A percentile compares a stretch with the other conserved stretches of the same genome.
Evolutionary conservation across 2,113 vertebrate species (phyloP).

Genomic region (Cephalophus harveyi): DNA sequence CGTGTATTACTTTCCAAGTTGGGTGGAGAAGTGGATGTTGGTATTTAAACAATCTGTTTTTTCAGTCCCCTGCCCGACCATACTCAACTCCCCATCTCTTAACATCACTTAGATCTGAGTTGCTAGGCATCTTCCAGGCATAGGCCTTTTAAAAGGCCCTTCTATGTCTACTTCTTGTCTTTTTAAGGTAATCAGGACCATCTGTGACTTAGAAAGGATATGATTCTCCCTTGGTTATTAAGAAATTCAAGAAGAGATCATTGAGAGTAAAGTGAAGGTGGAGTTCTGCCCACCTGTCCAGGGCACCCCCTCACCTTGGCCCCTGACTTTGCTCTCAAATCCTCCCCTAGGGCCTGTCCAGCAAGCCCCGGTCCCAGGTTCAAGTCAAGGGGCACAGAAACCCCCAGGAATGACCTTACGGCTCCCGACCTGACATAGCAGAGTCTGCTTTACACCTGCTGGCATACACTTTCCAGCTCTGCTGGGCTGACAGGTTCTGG

Average conservation of each 20-base stretch:
- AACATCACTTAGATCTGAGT: neutral
- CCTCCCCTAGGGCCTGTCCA: neutral
- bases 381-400: neutral
- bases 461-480: neutral
- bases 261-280: neutral
- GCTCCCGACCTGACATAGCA: neutral
- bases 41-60: neutral
- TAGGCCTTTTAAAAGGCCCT: neutral
- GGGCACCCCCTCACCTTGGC: neutral
- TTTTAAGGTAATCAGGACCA: neutral
- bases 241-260: neutral
- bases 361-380: neutral
- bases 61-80: neutral
- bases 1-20: neutral
- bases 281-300: neutral
- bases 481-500: neutral
- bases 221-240: neutral
- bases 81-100: neutral
- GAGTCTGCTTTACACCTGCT: neutral
- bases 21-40: neutral
- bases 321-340: neutral
- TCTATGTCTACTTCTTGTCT: neutral
- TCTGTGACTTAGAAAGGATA: slow-evolving; percentile 5
- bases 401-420: neutral
- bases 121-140: neutral